Evolutionary conservation across 2,888 invertebrate genomes (phyloP), one percentile per base, ranked within the genome.

Genomic region (Parnassius orleans): DNA sequence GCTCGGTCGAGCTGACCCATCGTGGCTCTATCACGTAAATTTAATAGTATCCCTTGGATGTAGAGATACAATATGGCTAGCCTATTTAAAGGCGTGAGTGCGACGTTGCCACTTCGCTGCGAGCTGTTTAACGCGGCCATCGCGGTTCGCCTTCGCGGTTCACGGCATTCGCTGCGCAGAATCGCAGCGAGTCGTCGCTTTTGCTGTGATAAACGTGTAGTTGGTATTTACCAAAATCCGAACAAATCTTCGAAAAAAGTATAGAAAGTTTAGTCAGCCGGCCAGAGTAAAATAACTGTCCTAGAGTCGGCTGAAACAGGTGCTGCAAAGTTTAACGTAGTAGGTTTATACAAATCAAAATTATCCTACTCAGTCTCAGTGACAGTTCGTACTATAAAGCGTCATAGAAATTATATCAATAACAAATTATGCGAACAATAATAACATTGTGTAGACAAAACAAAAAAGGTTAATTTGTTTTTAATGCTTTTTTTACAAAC

Each of bases 91-190:
- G 50, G 51, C 19, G 52, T 43, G 60, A 24, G 60, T 51, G 72
- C 72, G 72, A 66, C 66, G 72, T 72, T 72, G 72, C 71, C 72
- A 61, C 65, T 63, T 68, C 62, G 64, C 48, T 41, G 60, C 46
- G 60, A 44, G 12, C 42, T 41, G 53, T 9, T 59, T 47, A 48
- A 43, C 47, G 55, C 64, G 56, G 58, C 61, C 59, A 54, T 48
- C 57, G 43, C 58, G 58, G 62, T 33, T 7, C 33, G 33, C 7
- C 7, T 33, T 33, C 33, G 33, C 24, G 24, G 19, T 19, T 48
- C 56, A 24, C 58, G 58, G 62, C 62, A 63, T 63, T 63, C 57
- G 58, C 47, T 57, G 57, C 54, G 44, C 57, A 54, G 62, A 54
- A 24, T 46, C 58, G 53, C 57, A 47, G 46, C 57, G 42, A 46